These are phyloP conservation scores for Heliconius cydno DNA, from an alignment of 2,888 invertebrate genomes.

Conservation along the genomic window DNA sequence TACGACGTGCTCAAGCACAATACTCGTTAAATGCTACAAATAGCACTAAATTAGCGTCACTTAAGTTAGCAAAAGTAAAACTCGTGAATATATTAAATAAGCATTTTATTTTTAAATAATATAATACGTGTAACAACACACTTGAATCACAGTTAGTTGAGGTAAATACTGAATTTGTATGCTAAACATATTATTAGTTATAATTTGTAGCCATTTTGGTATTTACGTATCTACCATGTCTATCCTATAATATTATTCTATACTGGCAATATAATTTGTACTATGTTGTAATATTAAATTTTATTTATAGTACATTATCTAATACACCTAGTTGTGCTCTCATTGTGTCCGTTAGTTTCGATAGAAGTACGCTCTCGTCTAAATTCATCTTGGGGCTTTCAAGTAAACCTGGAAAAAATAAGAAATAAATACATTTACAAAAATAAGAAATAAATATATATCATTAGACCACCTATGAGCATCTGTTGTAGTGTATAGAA, in stretches of 20 bases:
- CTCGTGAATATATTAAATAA: conserved; percentile 47
- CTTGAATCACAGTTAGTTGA: conserved; percentile 78
- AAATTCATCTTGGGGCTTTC: conserved; percentile 88
- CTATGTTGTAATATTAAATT: conserved; percentile 8
- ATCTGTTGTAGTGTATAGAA: too few species aligned
- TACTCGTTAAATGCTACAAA: conserved; percentile 25
- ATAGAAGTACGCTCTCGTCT: conserved; percentile 87
- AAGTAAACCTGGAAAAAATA: conserved; percentile 79
- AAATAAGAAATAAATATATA: neutral
- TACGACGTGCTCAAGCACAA: conserved; percentile 5
- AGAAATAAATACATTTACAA: conserved; percentile 18
- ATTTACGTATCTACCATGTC: conserved; percentile 29
- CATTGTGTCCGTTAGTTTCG: conserved; percentile 88
- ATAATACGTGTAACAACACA: conserved; percentile 51
- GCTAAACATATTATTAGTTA: conserved; percentile 48
- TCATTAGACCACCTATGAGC: too few species aligned
- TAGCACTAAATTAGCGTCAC: conserved; percentile 24
- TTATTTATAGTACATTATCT: conserved; percentile 44
- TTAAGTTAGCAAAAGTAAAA: conserved; percentile 46
- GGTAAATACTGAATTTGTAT: conserved; percentile 73
- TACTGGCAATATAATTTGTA: conserved; percentile 43
- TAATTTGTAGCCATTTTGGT: conserved; percentile 28
- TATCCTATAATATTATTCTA: conserved; percentile 34
- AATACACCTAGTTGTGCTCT: conserved; percentile 86
- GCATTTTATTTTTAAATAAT: conserved; percentile 47